Base-by-base conservation (phyloP, 2,797 vertebrate genomes). In the Hafferia zeledoni region DNA sequence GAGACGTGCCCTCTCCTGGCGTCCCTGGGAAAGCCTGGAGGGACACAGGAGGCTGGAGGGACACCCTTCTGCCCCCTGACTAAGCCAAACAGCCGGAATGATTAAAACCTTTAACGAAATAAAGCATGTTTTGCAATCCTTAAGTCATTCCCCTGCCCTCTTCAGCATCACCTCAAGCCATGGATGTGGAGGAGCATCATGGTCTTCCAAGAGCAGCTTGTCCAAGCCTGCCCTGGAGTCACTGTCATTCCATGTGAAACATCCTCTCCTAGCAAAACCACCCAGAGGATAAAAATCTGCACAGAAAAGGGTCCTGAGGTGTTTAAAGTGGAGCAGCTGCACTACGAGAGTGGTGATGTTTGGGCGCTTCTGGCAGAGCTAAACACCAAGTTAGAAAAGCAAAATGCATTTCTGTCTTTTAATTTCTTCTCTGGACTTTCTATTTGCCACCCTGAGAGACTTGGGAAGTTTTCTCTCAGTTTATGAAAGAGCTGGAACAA, bases 1-100 rank as follows among this genome's bases (percentile, higher is more conserved):
- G 90, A 96, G 83, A 90, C 55, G 78, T 95, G 97, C 84, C 97
- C 97, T 83, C 97, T 96, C 91, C 96, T 71, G 98, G 97, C 80
- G 69, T 47, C n/a, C 30, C 7, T 13, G 6, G 60, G 91, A 50
- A 93, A 13, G 47, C 16, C 6, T 35, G 68, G 24, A 44, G 44
- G 49, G 49, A 55, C 31, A 5, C 23, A 5, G 20, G 19, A 55
- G 30, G 11, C 43, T 65, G 39, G 39, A 41, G 39, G 39, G 39
- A 41, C 39, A 41, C 39, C 3, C 39, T 41, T 41, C 39, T 15
- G 11, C 28, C 47, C 46, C n/a, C n/a, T 16, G 17, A 6, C 28
- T 14, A 53, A 59, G 27, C 7, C 37, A 13, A 44, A 70, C 10
- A 22, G 37, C 43, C 60, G 15, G 11, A 59, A 72, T 13, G 5